Conservation (phyloP, 2,888 invertebrate species). For the Drosophila flavopinicola region DNA sequence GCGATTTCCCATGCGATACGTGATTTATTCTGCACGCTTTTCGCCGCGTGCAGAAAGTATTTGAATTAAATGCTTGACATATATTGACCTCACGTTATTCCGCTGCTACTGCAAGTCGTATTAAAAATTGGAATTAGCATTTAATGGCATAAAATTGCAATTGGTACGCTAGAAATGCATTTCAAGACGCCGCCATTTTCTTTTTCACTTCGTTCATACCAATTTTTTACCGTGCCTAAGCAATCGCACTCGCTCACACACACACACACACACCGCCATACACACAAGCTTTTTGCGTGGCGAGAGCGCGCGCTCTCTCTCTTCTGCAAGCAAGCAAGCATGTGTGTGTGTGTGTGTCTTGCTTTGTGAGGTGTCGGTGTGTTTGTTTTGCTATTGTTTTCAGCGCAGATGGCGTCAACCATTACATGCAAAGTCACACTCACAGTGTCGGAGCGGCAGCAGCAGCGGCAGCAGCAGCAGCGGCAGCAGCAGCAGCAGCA, state of each 20-base stretch:
- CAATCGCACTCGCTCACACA: constrained; percentile 33
- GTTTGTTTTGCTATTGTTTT: constrained; percentile 72
- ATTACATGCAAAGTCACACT: constrained; percentile 77
- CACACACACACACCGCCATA: constrained; percentile 5
- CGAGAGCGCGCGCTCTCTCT: constrained; percentile 33
- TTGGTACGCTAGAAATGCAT: constrained; percentile 36
- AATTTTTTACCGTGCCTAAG: constrained; percentile 74
- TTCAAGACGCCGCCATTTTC: constrained; percentile 65
- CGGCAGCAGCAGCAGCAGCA: neutral
- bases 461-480: constrained; percentile 5
- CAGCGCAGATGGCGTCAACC: constrained; percentile 70
- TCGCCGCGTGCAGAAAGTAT: neutral
- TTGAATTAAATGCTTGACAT: constrained; percentile 1
- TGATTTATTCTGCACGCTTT: neutral
- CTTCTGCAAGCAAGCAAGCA: too few relatives aligned
- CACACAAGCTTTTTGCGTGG: constrained; percentile 41
- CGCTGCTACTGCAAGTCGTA: neutral
- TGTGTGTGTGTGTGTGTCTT: constrained; percentile 9
- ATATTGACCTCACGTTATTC: neutral
- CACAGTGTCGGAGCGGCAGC: constrained; percentile 43
- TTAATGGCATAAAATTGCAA: constrained; percentile 17
- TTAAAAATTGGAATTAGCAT: constrained; percentile 11
- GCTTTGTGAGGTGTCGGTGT: constrained; percentile 40
- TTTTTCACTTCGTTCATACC: constrained; percentile 63
- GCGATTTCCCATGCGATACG: too few relatives aligned